Base-by-base conservation (phyloP, 1,140 invertebrate genomes). In the Caerostris extrusa region DNA sequence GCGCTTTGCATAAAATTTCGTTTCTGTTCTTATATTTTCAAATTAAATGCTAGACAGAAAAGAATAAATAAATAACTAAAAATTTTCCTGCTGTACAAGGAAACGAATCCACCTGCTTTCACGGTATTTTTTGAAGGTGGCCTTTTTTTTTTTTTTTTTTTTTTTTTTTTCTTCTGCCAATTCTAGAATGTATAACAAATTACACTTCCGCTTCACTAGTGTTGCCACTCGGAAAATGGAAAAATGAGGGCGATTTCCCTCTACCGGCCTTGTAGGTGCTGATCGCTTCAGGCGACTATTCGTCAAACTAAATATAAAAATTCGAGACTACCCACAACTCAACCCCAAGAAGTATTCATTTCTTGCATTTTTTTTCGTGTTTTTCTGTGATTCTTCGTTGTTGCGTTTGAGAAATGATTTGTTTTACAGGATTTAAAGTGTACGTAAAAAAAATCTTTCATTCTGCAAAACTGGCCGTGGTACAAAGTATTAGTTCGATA, bases 121-220 rank as follows among this genome's bases (percentile, higher is more conserved):
- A 12, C 8, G 50, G 71, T 53, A 50, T 77, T 10, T 34, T 67
- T 3, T 53, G 71, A 77, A 77, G 71, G 53, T 77, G 71, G 34
- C 19, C n/a, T 10, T 8, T 77, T 77, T 50, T 77, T 71, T n/a
- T n/a, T n/a, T n/a, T n/a, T 71, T 71, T 71, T 12, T 10, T 8
- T 77, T 77, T 50, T 77, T 71, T 71, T 71, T 12, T 12, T 3
- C 61, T 12, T 4, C 50, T 77, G 12, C 71, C 71, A 34, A 12
- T 77, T 19, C 71, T 34, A 77, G 71, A 77, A 77, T 77, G 71
- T 77, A 77, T 77, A 77, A 77, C 50, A 77, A 77, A 77, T 77
- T 77, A 77, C 53, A 50, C 71, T 77, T 53, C 71, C 71, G 71
- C 71, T 77, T 50, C 34, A 50, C 34, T 34, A 34, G 19, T 34